phyloP scores from a whole-genome alignment of 2,888 invertebrate genomes.

The Athalia circularis region DNA sequence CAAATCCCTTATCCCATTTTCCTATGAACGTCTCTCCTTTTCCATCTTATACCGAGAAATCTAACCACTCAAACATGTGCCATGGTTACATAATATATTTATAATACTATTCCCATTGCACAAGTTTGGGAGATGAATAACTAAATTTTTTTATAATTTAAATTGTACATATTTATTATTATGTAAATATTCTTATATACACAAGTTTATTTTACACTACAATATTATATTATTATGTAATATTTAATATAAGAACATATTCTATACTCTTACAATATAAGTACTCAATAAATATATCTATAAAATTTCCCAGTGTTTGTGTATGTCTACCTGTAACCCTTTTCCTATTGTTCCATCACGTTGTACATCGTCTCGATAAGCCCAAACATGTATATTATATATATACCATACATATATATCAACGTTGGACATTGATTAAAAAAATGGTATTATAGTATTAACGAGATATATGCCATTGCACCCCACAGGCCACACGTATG shows the following conservation, averaged over 20 bases:
- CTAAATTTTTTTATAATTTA: slow-evolving; percentile 33
- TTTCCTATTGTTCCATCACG: slow-evolving; percentile 57
- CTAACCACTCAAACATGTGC: slow-evolving; percentile 15
- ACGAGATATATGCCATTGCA: neutral
- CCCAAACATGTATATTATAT: slow-evolving; percentile 32
- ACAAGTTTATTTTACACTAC: slow-evolving; percentile 66
- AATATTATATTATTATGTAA: slow-evolving; percentile 68
- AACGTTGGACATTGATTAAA: slow-evolving; percentile 1
- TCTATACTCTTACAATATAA: slow-evolving; percentile 74
- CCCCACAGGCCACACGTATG: neutral
- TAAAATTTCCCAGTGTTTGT: slow-evolving; percentile 71
- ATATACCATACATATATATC: neutral
- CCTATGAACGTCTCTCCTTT: neutral
- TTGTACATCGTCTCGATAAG: slow-evolving; percentile 59
- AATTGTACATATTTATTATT: slow-evolving; percentile 68
- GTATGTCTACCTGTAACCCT: slow-evolving; percentile 49
- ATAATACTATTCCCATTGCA: slow-evolving; percentile 24
- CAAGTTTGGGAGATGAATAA: neutral
- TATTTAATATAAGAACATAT: slow-evolving; percentile 70
- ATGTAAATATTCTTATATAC: slow-evolving; percentile 69
- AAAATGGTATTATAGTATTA: slow-evolving; percentile 5
- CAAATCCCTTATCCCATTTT: neutral
- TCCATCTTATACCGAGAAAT: neutral
- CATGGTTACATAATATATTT: slow-evolving; percentile 17
- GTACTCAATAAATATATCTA: slow-evolving; percentile 74